Percentiles rank a stretch among this genome's conserved stretches.
Evolutionary conservation across 2,113 vertebrate species (phyloP).

Genomic region (Pseudorectes ferrugineus): DNA sequence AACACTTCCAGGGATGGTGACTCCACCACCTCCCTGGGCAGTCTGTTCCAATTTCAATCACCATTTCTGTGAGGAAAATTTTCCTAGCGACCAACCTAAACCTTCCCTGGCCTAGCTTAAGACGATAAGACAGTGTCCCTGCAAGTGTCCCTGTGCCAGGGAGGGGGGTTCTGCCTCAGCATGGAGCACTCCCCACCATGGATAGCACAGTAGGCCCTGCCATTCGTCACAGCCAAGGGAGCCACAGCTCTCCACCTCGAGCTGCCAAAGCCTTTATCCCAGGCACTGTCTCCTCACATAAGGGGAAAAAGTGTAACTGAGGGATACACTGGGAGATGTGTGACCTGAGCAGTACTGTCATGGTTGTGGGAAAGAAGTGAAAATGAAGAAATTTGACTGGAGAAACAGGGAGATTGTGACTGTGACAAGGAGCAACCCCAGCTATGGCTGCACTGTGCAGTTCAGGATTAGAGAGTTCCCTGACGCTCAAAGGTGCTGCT

Average conservation of each 20-base stretch:
- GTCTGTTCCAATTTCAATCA: no score
- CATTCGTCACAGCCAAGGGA: no score
- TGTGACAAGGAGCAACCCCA: neutral
- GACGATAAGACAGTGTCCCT: fast-evolving
- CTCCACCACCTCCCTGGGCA: no score
- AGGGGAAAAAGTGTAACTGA: fast-evolving
- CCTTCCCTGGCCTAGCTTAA: neutral
- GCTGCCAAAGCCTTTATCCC: fast-evolving
- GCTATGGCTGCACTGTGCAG: no score
- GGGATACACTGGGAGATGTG: fast-evolving
- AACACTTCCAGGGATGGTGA: neutral
- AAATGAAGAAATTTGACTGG: neutral
- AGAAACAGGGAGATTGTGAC: neutral
- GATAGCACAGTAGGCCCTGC: fast-evolving
- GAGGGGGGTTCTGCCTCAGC: fast-evolving
- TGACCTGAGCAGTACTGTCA: fast-evolving
- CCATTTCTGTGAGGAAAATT: neutral
- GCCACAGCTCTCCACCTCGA: fast-evolving
- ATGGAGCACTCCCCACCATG: fast-evolving
- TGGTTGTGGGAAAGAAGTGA: neutral
- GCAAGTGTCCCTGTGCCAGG: no score
- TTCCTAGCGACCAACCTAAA: neutral
- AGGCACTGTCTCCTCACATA: neutral
- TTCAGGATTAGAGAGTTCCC: neutral
- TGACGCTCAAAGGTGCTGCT: fast-evolving